Evolutionary conservation across 2,113 vertebrate species (phyloP).

Genomic region (Rutilus rutilus): DNA sequence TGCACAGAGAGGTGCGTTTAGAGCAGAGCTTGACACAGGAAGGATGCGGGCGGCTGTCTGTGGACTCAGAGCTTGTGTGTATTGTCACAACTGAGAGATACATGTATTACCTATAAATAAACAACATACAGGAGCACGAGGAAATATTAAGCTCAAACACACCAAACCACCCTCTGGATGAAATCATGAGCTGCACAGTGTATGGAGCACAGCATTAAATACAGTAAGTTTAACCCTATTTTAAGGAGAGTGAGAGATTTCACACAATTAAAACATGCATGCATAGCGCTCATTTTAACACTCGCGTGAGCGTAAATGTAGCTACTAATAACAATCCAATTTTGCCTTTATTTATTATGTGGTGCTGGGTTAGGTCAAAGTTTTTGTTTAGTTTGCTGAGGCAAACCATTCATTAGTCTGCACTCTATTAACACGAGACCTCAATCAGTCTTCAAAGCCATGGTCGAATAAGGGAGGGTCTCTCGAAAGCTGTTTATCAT

Average conservation of each 20-base stretch:
- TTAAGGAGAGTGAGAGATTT: not conserved
- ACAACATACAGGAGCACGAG: not conserved
- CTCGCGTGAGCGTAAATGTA: not conserved
- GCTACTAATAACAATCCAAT: too few species aligned
- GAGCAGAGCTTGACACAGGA: slow-evolving; percentile 35
- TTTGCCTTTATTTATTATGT: not conserved
- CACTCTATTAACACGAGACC: not conserved
- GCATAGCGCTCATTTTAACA: not conserved
- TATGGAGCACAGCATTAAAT: not conserved
- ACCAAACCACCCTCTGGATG: not conserved
- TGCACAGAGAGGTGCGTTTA: slow-evolving; percentile 22
- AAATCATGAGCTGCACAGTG: not conserved
- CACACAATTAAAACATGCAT: not conserved
- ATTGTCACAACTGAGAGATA: not conserved
- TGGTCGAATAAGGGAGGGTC: not conserved
- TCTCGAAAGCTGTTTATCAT: not conserved
- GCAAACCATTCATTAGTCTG: not conserved
- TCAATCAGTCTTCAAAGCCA: not conserved
- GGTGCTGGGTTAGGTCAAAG: not conserved
- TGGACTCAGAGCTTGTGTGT: not conserved
- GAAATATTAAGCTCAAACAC: not conserved
- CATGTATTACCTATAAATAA: not conserved
- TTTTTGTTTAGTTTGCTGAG: not conserved
- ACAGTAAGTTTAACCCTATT: slow-evolving; percentile 8
- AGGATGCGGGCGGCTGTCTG: slow-evolving; percentile 47